Percentiles rank a stretch among this genome's conserved stretches.
phyloP scores from a whole-genome alignment of 1,140 invertebrate genomes.

The Drosophila equinoxialis region DNA sequence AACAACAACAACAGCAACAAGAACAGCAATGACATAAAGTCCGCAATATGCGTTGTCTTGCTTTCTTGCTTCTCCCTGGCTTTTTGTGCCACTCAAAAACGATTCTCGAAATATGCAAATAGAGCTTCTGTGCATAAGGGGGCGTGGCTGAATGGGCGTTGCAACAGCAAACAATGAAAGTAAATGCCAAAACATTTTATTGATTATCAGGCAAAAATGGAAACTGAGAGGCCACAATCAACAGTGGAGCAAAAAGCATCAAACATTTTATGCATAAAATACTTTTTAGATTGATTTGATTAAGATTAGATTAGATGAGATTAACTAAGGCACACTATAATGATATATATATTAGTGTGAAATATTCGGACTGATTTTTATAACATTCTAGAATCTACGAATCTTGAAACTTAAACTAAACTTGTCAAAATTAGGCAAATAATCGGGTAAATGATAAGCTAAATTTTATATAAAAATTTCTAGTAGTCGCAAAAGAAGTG shows the following conservation, averaged over 20 bases:
- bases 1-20: neutral
- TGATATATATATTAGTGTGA: too few relatives aligned
- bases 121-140: conserved; percentile 42
- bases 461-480: too few relatives aligned
- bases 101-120: conserved; percentile 73
- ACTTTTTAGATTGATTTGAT: too few relatives aligned
- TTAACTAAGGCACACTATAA: too few relatives aligned
- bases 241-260: conserved; percentile 34
- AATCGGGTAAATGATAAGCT: too few relatives aligned
- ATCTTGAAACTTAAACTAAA: too few relatives aligned
- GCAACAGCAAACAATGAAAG: conserved; percentile 80
- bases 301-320: too few relatives aligned
- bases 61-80: conserved; percentile 11
- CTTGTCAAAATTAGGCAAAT: too few relatives aligned
- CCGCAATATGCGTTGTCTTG: conserved; percentile 66
- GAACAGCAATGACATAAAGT: conserved; percentile 36
- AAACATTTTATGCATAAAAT: neutral
- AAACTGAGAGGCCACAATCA: conserved; percentile 25
- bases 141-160: conserved; percentile 70
- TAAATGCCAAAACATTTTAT: conserved; percentile 82
- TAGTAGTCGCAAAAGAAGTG: too few relatives aligned
- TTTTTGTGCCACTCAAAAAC: conserved; percentile 25
- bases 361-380: too few relatives aligned
- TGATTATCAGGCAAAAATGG: conserved; percentile 67
- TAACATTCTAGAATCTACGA: too few relatives aligned